Percentiles rank a stretch among this genome's conserved stretches.
Evolutionary conservation across 2,113 vertebrate species (phyloP).

Genomic region (Grammomys dolichurus): DNA sequence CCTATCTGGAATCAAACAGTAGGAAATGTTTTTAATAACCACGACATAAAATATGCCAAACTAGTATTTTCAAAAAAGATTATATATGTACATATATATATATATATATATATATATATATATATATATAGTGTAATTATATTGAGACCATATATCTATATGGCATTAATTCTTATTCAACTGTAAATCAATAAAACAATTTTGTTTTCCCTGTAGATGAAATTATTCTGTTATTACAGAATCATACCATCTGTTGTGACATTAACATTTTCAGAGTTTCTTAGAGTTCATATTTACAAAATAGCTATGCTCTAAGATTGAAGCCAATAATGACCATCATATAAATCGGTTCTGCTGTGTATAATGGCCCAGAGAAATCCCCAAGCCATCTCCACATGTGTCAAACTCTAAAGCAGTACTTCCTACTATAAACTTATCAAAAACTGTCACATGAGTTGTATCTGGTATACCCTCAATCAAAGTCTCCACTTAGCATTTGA

Average conservation of each 20-base stretch:
- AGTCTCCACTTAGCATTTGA: background rate
- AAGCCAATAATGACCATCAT: slow-evolving; percentile 20
- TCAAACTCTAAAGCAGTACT: background rate
- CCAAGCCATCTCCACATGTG: background rate
- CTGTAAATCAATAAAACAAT: slow-evolving; percentile 56
- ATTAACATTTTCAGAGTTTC: slow-evolving; percentile 63
- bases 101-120: background rate
- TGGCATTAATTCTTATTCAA: slow-evolving; percentile 4
- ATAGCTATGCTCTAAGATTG: slow-evolving; percentile 51
- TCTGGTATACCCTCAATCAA: background rate
- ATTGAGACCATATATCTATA: background rate
- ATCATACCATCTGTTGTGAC: slow-evolving; percentile 63
- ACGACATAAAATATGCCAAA: slow-evolving; percentile 15
- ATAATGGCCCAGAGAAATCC: slow-evolving; percentile 60
- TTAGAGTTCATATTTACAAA: slow-evolving; percentile 63
- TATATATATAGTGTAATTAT: background rate
- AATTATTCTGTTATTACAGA: slow-evolving; percentile 55
- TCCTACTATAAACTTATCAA: slow-evolving; percentile 57
- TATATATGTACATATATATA: no score
- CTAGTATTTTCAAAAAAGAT: background rate
- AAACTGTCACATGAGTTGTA: background rate
- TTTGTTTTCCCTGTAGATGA: slow-evolving; percentile 20
- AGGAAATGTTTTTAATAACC: slow-evolving; percentile 9
- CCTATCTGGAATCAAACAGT: slow-evolving; percentile 33
- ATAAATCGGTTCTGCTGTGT: slow-evolving; percentile 57